A percentile compares a stretch with the other conserved stretches of the same genome.
phyloP scores from a whole-genome alignment of 2,113 vertebrate species.

The Calonectris borealis region DNA sequence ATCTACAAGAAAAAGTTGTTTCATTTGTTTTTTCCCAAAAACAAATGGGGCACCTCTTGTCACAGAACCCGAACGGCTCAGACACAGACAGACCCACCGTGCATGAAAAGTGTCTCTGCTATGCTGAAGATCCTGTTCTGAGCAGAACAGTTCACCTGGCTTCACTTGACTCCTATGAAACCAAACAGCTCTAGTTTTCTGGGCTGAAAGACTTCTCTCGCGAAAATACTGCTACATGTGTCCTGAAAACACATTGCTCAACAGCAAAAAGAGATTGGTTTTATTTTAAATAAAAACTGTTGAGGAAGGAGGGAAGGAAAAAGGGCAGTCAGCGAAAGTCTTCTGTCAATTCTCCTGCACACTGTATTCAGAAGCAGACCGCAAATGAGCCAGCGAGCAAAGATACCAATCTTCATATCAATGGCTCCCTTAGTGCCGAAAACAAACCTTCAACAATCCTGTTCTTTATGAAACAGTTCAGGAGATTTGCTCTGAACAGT shows the following conservation, averaged over 20 bases:
- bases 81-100: neutral
- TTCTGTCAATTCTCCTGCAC: neutral
- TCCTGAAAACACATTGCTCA: neutral
- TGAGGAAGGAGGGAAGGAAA: neutral
- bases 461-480: conserved; percentile 32
- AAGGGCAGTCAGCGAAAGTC: neutral
- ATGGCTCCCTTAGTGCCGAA: conserved; percentile 10
- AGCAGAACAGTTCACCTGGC: neutral
- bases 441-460: conserved; percentile 35
- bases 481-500: conserved; percentile 35
- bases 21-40: neutral
- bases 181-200: neutral
- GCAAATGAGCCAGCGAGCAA: neutral
- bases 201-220: neutral
- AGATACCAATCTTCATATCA: conserved; percentile 9
- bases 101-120: neutral
- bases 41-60: neutral
- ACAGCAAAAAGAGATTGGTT: neutral
- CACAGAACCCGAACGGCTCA: neutral
- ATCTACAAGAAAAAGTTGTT: neutral
- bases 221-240: neutral
- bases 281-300: neutral
- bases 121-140: conserved; percentile 5
- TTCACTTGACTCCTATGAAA: neutral
- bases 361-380: neutral